Conservation (phyloP, 2,797 vertebrate genomes). For the Sphenopsis melanotis region DNA sequence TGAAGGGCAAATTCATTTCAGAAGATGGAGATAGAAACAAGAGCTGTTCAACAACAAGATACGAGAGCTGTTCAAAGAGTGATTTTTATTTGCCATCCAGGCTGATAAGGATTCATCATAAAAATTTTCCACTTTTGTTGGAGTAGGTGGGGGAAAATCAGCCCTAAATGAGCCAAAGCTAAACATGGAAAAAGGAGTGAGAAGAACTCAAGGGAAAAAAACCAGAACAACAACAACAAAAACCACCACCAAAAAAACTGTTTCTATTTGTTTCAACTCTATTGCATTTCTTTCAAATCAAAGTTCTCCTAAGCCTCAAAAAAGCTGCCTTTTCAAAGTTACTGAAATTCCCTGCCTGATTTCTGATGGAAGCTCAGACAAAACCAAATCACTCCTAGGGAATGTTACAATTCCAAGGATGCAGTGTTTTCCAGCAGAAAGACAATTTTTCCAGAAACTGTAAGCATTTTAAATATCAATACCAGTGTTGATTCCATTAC, state of each 20-base stretch:
- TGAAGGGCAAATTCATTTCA: neutral
- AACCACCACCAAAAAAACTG: fast-evolving
- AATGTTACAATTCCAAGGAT: neutral
- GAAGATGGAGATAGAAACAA: neutral
- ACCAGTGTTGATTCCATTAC: neutral
- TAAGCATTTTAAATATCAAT: neutral
- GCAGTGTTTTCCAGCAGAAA: neutral
- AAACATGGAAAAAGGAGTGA: neutral
- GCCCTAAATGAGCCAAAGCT: neutral
- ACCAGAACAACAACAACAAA: neutral
- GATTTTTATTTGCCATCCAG: neutral
- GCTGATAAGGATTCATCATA: neutral
- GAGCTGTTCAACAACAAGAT: neutral
- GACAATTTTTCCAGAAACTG: neutral
- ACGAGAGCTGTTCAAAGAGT: neutral
- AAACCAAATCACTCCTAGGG: neutral
- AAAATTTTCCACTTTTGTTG: neutral
- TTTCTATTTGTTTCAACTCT: neutral
- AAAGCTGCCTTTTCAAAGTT: neutral
- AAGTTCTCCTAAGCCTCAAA: neutral
- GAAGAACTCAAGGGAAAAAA: neutral
- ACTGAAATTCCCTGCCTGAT: neutral
- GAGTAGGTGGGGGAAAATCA: neutral
- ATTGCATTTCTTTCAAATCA: neutral
- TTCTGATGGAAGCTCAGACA: neutral